Base-by-base conservation (phyloP, 2,113 vertebrate genomes). In the Cercopithecus mona region DNA sequence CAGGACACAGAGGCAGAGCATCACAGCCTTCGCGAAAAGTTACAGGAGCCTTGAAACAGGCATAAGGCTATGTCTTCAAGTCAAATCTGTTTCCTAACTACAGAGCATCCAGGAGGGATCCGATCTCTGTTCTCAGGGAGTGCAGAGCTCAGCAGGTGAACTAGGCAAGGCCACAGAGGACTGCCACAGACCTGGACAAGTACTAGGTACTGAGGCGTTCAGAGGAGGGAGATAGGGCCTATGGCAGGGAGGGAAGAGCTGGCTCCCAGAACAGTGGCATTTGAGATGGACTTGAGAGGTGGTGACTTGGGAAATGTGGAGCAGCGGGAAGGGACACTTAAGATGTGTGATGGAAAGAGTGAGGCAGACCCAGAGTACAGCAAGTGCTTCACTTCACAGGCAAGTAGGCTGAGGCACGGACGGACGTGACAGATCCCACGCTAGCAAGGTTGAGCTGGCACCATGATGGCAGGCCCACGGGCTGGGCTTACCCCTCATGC, bases 361-460 rank as follows among this genome's bases (percentile, higher is more conserved):
- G 3, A 8, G 17, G 55, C 9, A 8, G 83, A 11, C 8, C 68
- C 52, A 9, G 73, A 43, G 45, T n/a, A 52, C 4, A 57, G 50
- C 48, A 38, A 14, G 22, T 9, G 79, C 10, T 7, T 64, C n/a
- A 13, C 8, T 57, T 76, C 79, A 3, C 43, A 57, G 83, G 61
- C 6, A 3, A 6, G 45, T 2, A 27, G 9, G 32, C 27, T 52
- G 68, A 59, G 43, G 43, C 50, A 1, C 4, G 2, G 22, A 22
- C 18, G 23, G 8, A 4, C 6, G 6, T 4, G 59, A 0, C 0
- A 20, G 35, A 22, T 75, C 30, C 40, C 35, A 5, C 0, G 0
- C 38, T 43, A 30, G 18, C 23, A 5, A 40, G 40, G 12, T 18
- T 30, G 82, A 22, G 64, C 38, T 20, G 79, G 50, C 17, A 16